Percentiles rank a stretch among this genome's conserved stretches.
These are phyloP conservation scores for Meriones psammophilus DNA, from an alignment of 2,797 vertebrate species.

Conservation along the genomic window DNA sequence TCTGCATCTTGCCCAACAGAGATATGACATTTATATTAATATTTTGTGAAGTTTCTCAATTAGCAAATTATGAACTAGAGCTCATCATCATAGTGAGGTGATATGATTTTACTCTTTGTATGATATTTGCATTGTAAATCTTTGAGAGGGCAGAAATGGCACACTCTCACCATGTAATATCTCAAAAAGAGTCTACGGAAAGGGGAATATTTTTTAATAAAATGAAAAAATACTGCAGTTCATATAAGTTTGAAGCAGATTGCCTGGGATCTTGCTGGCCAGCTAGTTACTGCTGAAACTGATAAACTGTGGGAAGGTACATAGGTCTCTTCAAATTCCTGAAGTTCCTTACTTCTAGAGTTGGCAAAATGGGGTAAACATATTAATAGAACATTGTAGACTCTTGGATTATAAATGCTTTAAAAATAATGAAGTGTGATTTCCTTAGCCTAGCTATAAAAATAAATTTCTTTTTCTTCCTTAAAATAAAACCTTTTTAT, in stretches of 20 bases:
- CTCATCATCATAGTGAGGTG: conserved; percentile 57
- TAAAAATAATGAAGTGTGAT: conserved; percentile 15
- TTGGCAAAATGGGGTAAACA: background rate
- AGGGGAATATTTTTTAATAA: conserved; percentile 49
- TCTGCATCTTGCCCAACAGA: conserved; percentile 71
- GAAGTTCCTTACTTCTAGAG: background rate
- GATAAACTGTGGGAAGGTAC: conserved; percentile 2
- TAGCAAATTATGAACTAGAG: conserved; percentile 74
- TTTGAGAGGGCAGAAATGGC: conserved; percentile 59
- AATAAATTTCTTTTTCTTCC: background rate
- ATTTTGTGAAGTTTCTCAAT: conserved; percentile 79
- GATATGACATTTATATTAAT: conserved; percentile 82
- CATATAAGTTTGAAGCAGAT: conserved; percentile 51
- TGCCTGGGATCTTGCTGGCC: conserved; percentile 28
- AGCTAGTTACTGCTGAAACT: conserved; percentile 6
- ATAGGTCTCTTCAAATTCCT: background rate
- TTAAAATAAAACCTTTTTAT: background rate
- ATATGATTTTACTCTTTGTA: conserved; percentile 68
- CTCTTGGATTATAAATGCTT: background rate
- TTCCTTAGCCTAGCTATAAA: conserved; percentile 24
- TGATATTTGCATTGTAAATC: conserved; percentile 74
- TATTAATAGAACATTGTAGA: background rate
- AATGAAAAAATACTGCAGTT: conserved; percentile 70
- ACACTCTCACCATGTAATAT: conserved; percentile 41
- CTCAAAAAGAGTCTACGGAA: conserved; percentile 4